A percentile compares a stretch with the other conserved stretches of the same genome.
Evolutionary conservation across 2,797 vertebrate species (phyloP).

Genomic region (Xenops minutus): DNA sequence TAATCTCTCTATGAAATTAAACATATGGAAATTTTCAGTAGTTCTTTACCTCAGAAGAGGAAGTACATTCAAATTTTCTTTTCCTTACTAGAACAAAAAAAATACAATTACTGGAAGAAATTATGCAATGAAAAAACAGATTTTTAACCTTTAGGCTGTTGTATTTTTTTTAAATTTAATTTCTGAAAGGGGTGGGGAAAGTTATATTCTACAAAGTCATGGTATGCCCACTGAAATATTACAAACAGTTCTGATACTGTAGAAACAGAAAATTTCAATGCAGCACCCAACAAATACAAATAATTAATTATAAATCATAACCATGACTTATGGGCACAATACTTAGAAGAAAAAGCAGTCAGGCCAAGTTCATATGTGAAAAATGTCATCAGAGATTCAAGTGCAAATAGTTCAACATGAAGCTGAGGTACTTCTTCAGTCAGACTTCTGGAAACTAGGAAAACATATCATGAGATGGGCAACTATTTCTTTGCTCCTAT

Average conservation of each 20-base stretch:
- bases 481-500: not conserved
- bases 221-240: not conserved
- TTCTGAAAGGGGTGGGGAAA: fast-evolving
- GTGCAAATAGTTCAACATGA: not conserved
- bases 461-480: not conserved
- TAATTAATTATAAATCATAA: not conserved
- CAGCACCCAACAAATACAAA: not conserved
- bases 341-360: not conserved
- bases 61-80: not conserved
- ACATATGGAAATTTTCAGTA: not conserved
- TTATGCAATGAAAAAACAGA: not conserved
- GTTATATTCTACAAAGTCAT: fast-evolving
- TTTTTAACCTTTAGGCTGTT: not conserved
- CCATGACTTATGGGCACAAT: not conserved
- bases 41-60: not conserved
- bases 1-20: not conserved
- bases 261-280: not conserved
- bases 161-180: not conserved
- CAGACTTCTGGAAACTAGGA: not conserved
- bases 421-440: not conserved
- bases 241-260: not conserved
- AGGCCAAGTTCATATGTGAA: not conserved
- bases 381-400: not conserved
- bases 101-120: not conserved
- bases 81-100: not conserved